These are phyloP conservation scores for Crypturellus tataupa DNA, from an alignment of 2,797 vertebrate genomes.

Conservation along the genomic window DNA sequence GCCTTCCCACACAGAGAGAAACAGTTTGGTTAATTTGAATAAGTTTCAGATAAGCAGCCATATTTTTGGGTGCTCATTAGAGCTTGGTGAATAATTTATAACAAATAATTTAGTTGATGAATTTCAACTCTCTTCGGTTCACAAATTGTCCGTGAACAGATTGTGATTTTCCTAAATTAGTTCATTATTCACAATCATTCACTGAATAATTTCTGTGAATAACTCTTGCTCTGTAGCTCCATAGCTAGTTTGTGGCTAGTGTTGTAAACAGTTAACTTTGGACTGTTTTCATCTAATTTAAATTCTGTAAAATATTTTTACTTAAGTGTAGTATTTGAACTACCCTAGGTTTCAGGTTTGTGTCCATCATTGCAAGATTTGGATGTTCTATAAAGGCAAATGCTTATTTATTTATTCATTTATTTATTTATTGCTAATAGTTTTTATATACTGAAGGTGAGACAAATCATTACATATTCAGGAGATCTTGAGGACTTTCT, in stretches of 20 bases:
- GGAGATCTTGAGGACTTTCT: background rate
- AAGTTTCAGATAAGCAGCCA: conserved; percentile 41
- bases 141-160: conserved; percentile 71
- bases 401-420: background rate
- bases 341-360: background rate
- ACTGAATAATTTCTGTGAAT: conserved; percentile 39
- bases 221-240: conserved; percentile 1
- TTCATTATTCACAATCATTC: conserved; percentile 69
- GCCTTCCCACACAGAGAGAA: background rate
- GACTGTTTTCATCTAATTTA: background rate
- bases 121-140: conserved; percentile 65
- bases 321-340: background rate
- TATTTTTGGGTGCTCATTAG: conserved; percentile 66
- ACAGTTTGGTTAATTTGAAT: conserved; percentile 19
- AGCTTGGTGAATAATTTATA: conserved; percentile 73
- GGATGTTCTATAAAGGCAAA: background rate
- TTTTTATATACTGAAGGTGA: background rate
- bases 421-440: background rate
- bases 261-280: conserved; percentile 38
- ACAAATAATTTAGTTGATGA: conserved; percentile 70
- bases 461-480: background rate
- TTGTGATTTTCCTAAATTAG: conserved; percentile 72
- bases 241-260: background rate
- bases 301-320: background rate
- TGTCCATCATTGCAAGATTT: background rate